Evolutionary conservation across 2,888 invertebrate species (phyloP).

Genomic region (Macrophya annulata): DNA sequence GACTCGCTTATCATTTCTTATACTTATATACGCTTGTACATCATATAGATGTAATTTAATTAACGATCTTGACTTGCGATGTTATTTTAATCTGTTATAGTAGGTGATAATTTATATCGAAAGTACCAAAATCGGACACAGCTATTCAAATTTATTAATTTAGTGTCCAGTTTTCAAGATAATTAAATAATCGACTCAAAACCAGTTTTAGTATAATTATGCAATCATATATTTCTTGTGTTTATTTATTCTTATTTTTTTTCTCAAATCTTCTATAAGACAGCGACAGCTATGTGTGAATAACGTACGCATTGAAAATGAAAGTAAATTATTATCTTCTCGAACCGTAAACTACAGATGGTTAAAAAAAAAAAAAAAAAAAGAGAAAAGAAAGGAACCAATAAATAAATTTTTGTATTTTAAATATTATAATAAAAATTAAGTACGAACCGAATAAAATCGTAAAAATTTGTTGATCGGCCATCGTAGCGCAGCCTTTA

Average conservation of each 20-base stretch:
- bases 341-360: slow-evolving; percentile 63
- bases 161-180: neutral
- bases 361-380: slow-evolving; percentile 46
- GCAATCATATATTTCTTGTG: neutral
- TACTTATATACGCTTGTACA: neutral
- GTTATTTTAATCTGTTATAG: neutral
- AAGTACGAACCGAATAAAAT: slow-evolving; percentile 39
- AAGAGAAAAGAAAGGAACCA: slow-evolving; percentile 52
- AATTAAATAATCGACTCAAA: neutral
- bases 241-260: neutral
- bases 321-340: slow-evolving; percentile 3
- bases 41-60: neutral
- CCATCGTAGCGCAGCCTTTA: slow-evolving; percentile 31
- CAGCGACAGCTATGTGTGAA: neutral
- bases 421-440: neutral
- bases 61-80: slow-evolving; percentile 9
- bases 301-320: slow-evolving; percentile 28
- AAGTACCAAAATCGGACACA: slow-evolving; percentile 24
- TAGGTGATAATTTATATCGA: neutral
- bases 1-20: neutral
- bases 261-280: neutral
- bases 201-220: slow-evolving; percentile 38
- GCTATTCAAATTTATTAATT: neutral
- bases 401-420: slow-evolving; percentile 16
- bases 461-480: slow-evolving; percentile 37